Evolutionary conservation across 2,888 invertebrate genomes (phyloP), one percentile per base, ranked within the genome.

Genomic region (Galeopsomyia nigrocyanea): DNA sequence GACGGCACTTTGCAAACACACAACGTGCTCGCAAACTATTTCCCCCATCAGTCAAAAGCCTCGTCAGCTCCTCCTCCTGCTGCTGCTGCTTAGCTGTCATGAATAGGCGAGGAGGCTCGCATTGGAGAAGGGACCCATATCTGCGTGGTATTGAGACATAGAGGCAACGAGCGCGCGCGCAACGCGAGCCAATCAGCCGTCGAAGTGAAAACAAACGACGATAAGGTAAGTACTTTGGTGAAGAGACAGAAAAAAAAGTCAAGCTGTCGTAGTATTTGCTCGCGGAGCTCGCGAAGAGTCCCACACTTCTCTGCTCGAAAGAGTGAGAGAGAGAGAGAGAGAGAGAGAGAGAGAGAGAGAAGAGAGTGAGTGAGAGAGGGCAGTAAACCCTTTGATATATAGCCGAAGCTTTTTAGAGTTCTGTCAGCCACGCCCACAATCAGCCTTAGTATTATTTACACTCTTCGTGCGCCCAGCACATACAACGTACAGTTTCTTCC

Each of bases 361-460:
- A 47, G n/a, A 1, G 16, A 51, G 51, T 7, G 55, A 60, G 61
- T n/a, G 55, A 47, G 53, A 39, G 67, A 56, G 82, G 82, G 84
- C 84, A 85, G 84, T 86, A 86, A 86, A 86, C 85, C 83, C 80
- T 86, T 85, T 86, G 86, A 86, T 86, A 86, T 86, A 86, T 86
- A 85, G 86, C 84, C 83, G 84, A 86, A 83, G 84, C 83, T 85
- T 86, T 86, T 86, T 86, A 86, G 86, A 85, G 86, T 85, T 86
- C 85, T 85, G 85, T 86, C 86, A 84, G 86, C 82, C 86, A 85
- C 86, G 86, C 86, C 86, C 83, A 86, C 86, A 86, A 86, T 86
- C 85, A 84, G 82, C 85, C 86, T 83, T 81, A 84, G 84, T 81
- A 85, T 86, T 86, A 86, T 86, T 86, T 86, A 86, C 86, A 86